Percentiles rank a stretch among this genome's conserved stretches.
These are phyloP conservation scores for Oreonectes daqikongensis DNA, from an alignment of 2,797 vertebrate genomes.

Conservation along the genomic window DNA sequence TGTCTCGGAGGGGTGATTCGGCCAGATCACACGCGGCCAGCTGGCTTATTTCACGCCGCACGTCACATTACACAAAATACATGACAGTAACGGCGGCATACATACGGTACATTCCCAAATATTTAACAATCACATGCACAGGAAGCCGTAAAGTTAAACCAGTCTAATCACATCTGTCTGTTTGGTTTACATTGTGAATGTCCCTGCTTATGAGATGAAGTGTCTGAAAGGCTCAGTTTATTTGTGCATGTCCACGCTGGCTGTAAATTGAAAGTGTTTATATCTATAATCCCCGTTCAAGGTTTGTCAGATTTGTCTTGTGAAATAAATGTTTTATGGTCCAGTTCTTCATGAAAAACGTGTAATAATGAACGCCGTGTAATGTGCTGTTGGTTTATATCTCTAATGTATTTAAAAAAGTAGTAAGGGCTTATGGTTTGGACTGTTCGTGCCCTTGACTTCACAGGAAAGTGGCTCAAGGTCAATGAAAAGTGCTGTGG, in stretches of 20 bases:
- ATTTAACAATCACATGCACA: neutral
- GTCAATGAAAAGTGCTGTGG: neutral
- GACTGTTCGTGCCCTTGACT: neutral
- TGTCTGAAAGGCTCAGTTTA: constrained; percentile 2
- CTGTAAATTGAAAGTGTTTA: neutral
- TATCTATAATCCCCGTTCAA: neutral
- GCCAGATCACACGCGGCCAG: neutral
- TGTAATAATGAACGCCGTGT: no score
- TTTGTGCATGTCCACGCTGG: neutral
- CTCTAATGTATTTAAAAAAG: no score
- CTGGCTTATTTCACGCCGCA: neutral
- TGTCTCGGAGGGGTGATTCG: neutral
- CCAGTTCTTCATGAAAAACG: no score
- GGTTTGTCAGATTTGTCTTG: neutral
- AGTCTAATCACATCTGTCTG: constrained; percentile 9
- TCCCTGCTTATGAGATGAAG: neutral
- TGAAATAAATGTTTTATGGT: no score
- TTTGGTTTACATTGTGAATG: constrained; percentile 5
- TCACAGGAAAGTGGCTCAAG: neutral
- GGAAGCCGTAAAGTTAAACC: constrained; percentile 14
- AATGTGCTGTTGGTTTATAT: no score
- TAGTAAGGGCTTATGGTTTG: no score
- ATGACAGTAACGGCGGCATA: neutral
- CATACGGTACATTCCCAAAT: neutral
- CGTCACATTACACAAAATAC: neutral